Conservation (phyloP, 2,797 vertebrate species). For the Rallus crepitans region DNA sequence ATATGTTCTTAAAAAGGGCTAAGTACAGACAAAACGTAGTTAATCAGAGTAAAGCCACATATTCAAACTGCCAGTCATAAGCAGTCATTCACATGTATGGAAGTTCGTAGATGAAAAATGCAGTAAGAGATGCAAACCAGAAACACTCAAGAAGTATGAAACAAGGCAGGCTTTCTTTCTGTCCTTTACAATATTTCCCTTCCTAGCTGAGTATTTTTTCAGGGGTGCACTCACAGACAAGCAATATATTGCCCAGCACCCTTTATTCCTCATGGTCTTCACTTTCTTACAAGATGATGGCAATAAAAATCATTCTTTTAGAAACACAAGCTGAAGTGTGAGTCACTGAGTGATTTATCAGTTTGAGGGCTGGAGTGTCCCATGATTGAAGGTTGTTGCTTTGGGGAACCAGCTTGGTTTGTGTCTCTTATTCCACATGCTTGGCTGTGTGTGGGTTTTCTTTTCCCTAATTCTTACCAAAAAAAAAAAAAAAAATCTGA, state of each 20-base stretch:
- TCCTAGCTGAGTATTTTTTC: conserved; percentile 50
- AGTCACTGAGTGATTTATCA: conserved; percentile 32
- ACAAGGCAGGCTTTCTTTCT: conserved; percentile 58
- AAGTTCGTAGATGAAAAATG: background rate
- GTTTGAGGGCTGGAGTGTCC: background rate
- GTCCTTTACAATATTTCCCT: conserved; percentile 25
- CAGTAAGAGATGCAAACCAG: conserved; percentile 47
- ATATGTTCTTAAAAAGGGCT: background rate
- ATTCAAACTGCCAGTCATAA: conserved; percentile 37
- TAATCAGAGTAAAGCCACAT: conserved; percentile 27
- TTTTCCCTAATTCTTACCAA: background rate
- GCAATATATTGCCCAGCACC: conserved; percentile 13
- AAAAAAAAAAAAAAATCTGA: background rate
- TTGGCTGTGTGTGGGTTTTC: background rate
- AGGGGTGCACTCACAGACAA: background rate
- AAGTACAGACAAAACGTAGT: background rate
- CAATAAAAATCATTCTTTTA: conserved; percentile 58
- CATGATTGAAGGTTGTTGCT: background rate
- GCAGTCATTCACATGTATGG: background rate
- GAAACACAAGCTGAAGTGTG: conserved; percentile 37
- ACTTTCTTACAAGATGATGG: background rate
- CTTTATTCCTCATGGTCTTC: background rate
- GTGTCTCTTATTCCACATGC: background rate
- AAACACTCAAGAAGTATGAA: background rate
- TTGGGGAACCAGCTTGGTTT: conserved; percentile 20